These are phyloP conservation scores for Caenorhabditis japonica DNA, from an alignment of 2,888 invertebrate species.

Conservation along the genomic window DNA sequence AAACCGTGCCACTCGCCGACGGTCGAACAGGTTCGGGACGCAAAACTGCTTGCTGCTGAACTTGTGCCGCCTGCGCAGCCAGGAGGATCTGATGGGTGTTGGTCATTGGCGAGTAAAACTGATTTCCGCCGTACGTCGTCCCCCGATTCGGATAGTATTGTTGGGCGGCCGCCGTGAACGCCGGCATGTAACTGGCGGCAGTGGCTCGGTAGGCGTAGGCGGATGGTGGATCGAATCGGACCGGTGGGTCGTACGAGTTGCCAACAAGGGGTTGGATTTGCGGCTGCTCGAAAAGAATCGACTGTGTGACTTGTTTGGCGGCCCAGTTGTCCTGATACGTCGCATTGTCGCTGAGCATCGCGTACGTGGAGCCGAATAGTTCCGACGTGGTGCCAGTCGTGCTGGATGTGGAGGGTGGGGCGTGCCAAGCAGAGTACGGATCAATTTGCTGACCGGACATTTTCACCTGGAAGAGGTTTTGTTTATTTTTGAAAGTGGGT, in stretches of 20 bases:
- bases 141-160: conserved; percentile 4
- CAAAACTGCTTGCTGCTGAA: conserved; percentile 12
- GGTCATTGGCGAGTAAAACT: conserved; percentile 18
- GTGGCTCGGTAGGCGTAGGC: conserved; percentile 37
- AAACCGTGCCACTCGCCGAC: background rate
- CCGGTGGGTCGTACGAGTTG: conserved; percentile 47
- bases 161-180: conserved; percentile 18
- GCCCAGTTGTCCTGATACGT: conserved; percentile 38
- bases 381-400: conserved; percentile 64
- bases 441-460: conserved; percentile 52
- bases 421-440: conserved; percentile 45
- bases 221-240: conserved; percentile 47
- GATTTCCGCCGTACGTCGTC: background rate
- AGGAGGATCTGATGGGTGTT: conserved; percentile 30
- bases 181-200: conserved; percentile 19
- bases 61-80: conserved; percentile 33
- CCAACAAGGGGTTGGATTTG: conserved; percentile 45
- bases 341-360: conserved; percentile 61
- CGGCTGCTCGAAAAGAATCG: conserved; percentile 51
- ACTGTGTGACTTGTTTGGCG: conserved; percentile 24
- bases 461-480: conserved; percentile 23
- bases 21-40: conserved; percentile 40
- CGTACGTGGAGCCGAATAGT: conserved; percentile 63
- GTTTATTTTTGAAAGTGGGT: too few species aligned
- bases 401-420: conserved; percentile 45